Evolutionary conservation across 2,888 invertebrate genomes (phyloP).

Genomic region (Entomobrya proxima): DNA sequence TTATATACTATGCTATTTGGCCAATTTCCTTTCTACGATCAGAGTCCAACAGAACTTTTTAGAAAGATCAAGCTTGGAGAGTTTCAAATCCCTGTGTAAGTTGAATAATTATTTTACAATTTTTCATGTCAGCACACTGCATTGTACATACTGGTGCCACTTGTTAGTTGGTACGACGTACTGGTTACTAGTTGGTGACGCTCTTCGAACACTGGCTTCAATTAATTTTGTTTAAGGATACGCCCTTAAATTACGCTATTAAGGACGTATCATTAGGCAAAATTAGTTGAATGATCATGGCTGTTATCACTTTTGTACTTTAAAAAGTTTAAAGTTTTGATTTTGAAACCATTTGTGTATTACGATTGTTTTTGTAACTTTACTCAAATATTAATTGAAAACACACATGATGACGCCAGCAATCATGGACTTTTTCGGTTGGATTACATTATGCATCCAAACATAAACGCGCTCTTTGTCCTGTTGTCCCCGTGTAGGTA

Average conservation of each 20-base stretch:
- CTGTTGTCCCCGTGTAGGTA: constrained; percentile 43
- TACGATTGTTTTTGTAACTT: background rate
- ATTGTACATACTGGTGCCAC: background rate
- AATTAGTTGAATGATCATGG: constrained; percentile 50
- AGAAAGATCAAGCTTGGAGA: constrained; percentile 86
- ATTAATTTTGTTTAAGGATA: constrained; percentile 18
- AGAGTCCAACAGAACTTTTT: constrained; percentile 85
- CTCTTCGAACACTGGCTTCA: constrained; percentile 23
- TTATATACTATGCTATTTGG: constrained; percentile 88
- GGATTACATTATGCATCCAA: constrained; percentile 44
- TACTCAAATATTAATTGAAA: background rate
- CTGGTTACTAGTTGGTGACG: background rate
- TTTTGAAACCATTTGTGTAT: background rate
- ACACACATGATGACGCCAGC: constrained; percentile 56
- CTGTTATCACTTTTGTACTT: constrained; percentile 8
- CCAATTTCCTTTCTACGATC: constrained; percentile 89
- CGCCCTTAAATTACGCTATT: constrained; percentile 45
- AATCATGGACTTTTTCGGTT: constrained; percentile 31
- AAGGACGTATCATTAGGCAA: constrained; percentile 30
- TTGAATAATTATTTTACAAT: too few species aligned
- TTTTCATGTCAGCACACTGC: too few species aligned
- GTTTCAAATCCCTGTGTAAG: constrained; percentile 85
- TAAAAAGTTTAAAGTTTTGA: background rate
- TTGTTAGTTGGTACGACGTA: background rate
- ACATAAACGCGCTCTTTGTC: constrained; percentile 36